A percentile compares a stretch with the other conserved stretches of the same genome.
Evolutionary conservation across 2,113 vertebrate genomes (phyloP).

Genomic region (Pipra filicauda): DNA sequence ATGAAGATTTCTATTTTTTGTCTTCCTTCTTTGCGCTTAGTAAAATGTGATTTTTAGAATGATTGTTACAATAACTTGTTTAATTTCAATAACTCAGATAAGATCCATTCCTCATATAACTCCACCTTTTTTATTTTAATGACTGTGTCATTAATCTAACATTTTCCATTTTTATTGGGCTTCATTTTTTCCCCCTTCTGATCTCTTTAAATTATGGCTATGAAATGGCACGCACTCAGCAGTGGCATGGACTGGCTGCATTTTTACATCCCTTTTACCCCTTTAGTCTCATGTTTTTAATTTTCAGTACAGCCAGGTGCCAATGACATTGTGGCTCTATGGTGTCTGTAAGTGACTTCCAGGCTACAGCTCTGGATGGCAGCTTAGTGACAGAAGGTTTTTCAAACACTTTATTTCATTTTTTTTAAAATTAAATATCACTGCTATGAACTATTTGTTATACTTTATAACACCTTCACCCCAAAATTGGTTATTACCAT

Average conservation of each 20-base stretch:
- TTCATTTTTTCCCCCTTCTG: constrained; percentile 52
- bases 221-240: background rate
- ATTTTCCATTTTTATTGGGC: constrained; percentile 64
- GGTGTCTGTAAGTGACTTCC: constrained; percentile 1
- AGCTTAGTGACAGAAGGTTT: constrained; percentile 52
- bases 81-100: constrained; percentile 49
- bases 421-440: constrained; percentile 21
- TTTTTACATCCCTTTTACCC: constrained; percentile 24
- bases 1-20: constrained; percentile 36
- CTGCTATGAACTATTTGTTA: background rate
- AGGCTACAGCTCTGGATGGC: background rate
- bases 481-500: background rate
- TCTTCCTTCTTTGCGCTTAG: constrained; percentile 15
- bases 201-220: constrained; percentile 40
- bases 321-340: background rate
- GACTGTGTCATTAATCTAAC: constrained; percentile 54
- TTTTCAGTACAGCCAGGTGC: background rate
- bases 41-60: constrained; percentile 57
- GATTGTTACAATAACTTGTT: constrained; percentile 62
- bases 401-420: background rate
- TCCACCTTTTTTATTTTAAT: constrained; percentile 63
- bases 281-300: background rate
- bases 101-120: constrained; percentile 47
- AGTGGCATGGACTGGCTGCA: background rate
- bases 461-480: background rate